A percentile compares a stretch with the other conserved stretches of the same genome.
Evolutionary conservation across 1,140 invertebrate genomes (phyloP).

Genomic region (Chelonus insularis): DNA sequence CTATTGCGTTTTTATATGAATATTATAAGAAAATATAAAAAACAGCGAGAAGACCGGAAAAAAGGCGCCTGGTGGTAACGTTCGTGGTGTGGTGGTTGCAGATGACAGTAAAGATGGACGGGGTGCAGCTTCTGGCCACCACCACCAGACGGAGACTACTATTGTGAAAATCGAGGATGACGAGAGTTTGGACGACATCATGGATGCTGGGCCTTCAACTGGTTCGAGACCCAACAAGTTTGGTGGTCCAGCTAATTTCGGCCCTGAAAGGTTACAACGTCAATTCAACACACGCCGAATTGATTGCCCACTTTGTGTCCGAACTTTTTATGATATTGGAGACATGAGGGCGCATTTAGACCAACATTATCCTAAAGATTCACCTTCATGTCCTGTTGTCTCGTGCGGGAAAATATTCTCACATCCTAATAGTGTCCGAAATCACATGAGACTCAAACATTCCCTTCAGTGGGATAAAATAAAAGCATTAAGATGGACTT

Average conservation of each 20-base stretch:
- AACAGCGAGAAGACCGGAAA: not conserved
- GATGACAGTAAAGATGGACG: slow-evolving; percentile 52
- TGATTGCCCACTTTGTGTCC: slow-evolving; percentile 72
- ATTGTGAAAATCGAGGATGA: slow-evolving; percentile 24
- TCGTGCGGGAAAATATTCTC: slow-evolving; percentile 74
- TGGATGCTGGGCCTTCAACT: not conserved
- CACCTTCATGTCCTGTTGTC: slow-evolving; percentile 74
- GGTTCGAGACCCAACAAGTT: not conserved
- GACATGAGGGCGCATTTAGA: slow-evolving; percentile 74
- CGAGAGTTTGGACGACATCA: not conserved
- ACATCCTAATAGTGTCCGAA: slow-evolving; percentile 80
- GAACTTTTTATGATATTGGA: slow-evolving; percentile 66
- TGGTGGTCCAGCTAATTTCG: not conserved
- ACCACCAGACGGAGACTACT: slow-evolving; percentile 9
- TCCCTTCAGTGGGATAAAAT: slow-evolving; percentile 77
- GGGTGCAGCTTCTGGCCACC: slow-evolving; percentile 43
- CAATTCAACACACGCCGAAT: slow-evolving; percentile 50
- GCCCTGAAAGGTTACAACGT: slow-evolving; percentile 35
- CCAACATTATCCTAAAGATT: slow-evolving; percentile 79
- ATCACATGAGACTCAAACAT: slow-evolving; percentile 83
- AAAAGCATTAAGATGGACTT: slow-evolving; percentile 78
- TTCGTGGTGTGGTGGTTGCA: slow-evolving; percentile 61
- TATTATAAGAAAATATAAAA: not conserved
- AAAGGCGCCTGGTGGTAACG: slow-evolving; percentile 58
- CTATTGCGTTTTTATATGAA: too few relatives aligned